These are phyloP conservation scores for Gymnothorax reevesii DNA, from an alignment of 2,797 vertebrate genomes.

Conservation along the genomic window DNA sequence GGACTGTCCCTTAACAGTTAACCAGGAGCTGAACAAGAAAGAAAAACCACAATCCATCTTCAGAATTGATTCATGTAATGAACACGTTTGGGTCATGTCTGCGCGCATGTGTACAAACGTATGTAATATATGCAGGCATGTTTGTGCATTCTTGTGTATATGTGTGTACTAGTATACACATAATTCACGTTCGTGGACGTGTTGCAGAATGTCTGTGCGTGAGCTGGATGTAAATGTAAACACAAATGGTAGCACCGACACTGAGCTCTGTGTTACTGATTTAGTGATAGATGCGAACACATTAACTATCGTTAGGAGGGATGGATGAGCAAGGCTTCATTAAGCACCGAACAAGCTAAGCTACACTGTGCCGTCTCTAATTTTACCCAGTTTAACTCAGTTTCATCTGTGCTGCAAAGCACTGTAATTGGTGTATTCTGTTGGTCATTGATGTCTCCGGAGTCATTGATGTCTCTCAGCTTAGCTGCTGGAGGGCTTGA, in stretches of 20 bases:
- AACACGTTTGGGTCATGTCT: background rate
- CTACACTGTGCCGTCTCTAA: background rate
- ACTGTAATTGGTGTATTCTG: conserved; percentile 4
- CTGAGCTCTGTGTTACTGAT: background rate
- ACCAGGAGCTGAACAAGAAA: background rate
- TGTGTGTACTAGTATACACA: background rate
- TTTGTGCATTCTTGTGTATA: background rate
- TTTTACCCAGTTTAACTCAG: conserved; percentile 7
- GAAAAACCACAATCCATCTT: background rate
- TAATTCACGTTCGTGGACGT: background rate
- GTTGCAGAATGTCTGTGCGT: background rate
- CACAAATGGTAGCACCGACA: background rate
- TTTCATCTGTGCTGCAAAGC: conserved; percentile 12
- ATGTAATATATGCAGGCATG: background rate
- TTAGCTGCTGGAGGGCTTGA: background rate
- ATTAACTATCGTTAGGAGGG: background rate
- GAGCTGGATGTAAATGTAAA: background rate
- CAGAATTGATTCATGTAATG: background rate
- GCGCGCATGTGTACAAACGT: background rate
- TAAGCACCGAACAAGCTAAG: conserved; percentile 7
- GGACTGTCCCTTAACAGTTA: background rate
- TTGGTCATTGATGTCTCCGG: background rate
- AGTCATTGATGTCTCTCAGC: background rate
- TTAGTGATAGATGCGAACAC: background rate
- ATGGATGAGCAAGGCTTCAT: conserved; percentile 6